Evolutionary conservation across 2,888 invertebrate genomes (phyloP), one percentile per base, ranked within the genome.

Genomic region (Drosophila seclusa): DNA sequence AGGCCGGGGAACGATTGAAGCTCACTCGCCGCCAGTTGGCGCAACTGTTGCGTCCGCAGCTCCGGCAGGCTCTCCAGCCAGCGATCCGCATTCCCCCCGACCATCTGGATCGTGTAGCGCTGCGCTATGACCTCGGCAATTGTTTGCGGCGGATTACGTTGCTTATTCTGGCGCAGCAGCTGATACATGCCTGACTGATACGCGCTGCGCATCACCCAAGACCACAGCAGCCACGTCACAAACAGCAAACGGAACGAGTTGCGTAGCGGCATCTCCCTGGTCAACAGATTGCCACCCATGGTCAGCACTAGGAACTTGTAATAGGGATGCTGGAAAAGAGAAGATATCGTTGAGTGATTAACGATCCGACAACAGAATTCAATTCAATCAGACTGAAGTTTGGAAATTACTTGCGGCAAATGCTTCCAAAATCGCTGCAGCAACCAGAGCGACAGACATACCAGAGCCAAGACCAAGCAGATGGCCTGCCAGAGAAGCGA

Each of bases 131-230:
- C 82, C 32, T 86, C 85, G 53, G 74, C 74, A 7, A 91, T 90
- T 0, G 91, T 89, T 58, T 87, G 80, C 0, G 91, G 91, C 1
- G 82, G 88, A 83, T 89, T 77, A 29, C 82, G 81, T 21, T 86
- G 90, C 5, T 74, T 86, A 27, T 90, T 84, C 68, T 83, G 86
- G 16, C 87, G 78, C 59, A 90, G 68, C 76, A 90, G 63, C 68
- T 90, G 80, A 52, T 85, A 92, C 83, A 90, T 90, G 16, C 86
- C 90, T 34, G 91, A 85, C 66, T 92, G 92, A 59, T 92, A 92
- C 52, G 89, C 91, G 50, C 67, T 82, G 31, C 92, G 85, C 58
- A 92, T 52, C 4, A 92, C 73, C 10, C 90, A 36, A 0, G 84
- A 76, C 36, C 72, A 61, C 24, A 89, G 11, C 32, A 92, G 36